Conservation (phyloP, 1,140 invertebrate genomes). For the Drosophila yakuba region DNA sequence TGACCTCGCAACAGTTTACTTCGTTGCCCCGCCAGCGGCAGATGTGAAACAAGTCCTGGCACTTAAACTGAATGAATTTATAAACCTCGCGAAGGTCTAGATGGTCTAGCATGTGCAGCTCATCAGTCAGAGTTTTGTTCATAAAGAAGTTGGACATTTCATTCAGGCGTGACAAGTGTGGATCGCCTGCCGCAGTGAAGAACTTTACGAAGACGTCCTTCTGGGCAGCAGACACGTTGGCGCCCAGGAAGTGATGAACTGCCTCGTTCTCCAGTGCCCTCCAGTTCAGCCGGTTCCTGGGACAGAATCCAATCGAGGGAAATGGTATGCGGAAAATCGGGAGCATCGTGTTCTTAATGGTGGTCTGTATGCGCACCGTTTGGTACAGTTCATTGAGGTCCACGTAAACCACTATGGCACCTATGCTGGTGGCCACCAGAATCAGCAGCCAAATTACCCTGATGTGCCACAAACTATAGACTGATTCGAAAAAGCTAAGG, state of each 20-base stretch:
- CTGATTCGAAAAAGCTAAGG: background rate
- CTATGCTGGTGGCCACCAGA: conserved; percentile 54
- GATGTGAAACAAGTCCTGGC: conserved; percentile 44
- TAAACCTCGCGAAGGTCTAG: conserved; percentile 58
- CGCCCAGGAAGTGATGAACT: conserved; percentile 53
- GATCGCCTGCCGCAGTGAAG: conserved; percentile 42
- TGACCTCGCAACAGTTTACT: conserved; percentile 69
- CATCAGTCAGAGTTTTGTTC: conserved; percentile 28
- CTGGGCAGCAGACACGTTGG: conserved; percentile 28
- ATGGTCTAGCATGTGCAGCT: conserved; percentile 33
- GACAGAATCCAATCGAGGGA: conserved; percentile 67
- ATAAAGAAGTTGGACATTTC: conserved; percentile 43
- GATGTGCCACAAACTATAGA: background rate
- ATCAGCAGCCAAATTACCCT: conserved; percentile 74
- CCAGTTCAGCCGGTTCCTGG: conserved; percentile 61
- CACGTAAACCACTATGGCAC: conserved; percentile 60
- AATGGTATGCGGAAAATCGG: conserved; percentile 65
- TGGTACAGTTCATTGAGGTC: conserved; percentile 62
- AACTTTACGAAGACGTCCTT: conserved; percentile 61
- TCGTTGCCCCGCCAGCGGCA: conserved; percentile 56
- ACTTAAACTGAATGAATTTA: conserved; percentile 30
- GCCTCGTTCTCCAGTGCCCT: conserved; percentile 37
- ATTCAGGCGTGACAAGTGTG: conserved; percentile 43
- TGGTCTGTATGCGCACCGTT: conserved; percentile 62
- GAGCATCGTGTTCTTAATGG: conserved; percentile 64